These are phyloP conservation scores for Scotopteryx bipunctaria DNA, from an alignment of 2,888 invertebrate genomes.

Conservation along the genomic window DNA sequence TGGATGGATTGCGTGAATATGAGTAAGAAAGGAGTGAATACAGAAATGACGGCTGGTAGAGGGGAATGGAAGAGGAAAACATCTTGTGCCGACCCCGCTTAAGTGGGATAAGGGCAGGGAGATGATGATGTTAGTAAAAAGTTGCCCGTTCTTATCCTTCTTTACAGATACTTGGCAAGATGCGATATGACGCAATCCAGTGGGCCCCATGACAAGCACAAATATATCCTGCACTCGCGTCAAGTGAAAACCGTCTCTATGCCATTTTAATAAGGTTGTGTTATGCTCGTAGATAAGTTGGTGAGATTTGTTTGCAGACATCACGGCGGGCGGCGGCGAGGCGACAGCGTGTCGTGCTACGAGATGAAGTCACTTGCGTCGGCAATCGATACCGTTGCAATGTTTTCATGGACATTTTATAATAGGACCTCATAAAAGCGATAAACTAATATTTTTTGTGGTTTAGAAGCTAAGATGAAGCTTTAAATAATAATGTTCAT, in stretches of 20 bases:
- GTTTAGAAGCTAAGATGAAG: too few species aligned
- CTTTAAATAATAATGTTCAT: too few species aligned
- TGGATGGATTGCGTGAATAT: too few species aligned
- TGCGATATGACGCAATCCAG: slow-evolving; percentile 57
- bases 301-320: slow-evolving; percentile 51
- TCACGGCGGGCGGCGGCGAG: slow-evolving; percentile 51
- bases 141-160: not conserved
- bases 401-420: not conserved
- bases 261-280: slow-evolving; percentile 12
- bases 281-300: slow-evolving; percentile 28
- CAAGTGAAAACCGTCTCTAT: slow-evolving; percentile 34
- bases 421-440: too few species aligned
- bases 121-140: too few species aligned
- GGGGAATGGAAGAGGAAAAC: too few species aligned
- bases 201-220: slow-evolving; percentile 42
- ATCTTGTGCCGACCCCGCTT: too few species aligned
- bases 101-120: too few species aligned
- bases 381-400: slow-evolving; percentile 20
- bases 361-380: slow-evolving; percentile 44
- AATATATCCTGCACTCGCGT: not conserved
- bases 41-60: too few species aligned
- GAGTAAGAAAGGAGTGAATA: too few species aligned
- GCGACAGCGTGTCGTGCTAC: slow-evolving; percentile 45
- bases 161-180: slow-evolving; percentile 51
- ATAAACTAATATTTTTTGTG: too few species aligned